Evolutionary conservation across 2,888 invertebrate species (phyloP), one percentile per base, ranked within the genome.

Genomic region (Elaeidobius kamerunicus): DNA sequence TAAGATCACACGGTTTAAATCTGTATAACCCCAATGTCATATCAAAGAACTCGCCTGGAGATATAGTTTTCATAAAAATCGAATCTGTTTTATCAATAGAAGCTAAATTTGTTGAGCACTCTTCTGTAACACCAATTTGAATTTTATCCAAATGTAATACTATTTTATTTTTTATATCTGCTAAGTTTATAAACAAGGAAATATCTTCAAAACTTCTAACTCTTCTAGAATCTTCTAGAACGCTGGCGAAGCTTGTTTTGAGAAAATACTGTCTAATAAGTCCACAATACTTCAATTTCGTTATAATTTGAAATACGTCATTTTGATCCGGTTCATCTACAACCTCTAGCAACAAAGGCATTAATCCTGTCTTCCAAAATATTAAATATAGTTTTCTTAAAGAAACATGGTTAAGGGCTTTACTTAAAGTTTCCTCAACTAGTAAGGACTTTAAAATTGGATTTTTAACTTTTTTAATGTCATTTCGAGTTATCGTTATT

Each of bases 361-460:
- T 56, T 16, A 56, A 48, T 1, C 58, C 60, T 6, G 56, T 50
- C 50, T 62, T 62, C 62, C 62, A 62, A 47, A 61, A 60, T 4
- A 57, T 52, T 2, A 45, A 52, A 41, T 60, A 62, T 2, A 62
- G 28, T 42, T 43, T 55, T 6, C 46, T 28, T 9, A 62, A 27
- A 6, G 57, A 51, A 14, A 62, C 41, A n/a, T 59, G 52, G 1
- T 48, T 27, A 19, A 27, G 9, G 9, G 20, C 14, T 14, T 39
- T 43, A 9, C 39, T 46, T 5, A 48, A 27, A 9, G 28, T 46
- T 38, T 59, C 60, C 28, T 62, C 62, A 20, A 61, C 57, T 3
- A 62, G 19, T 19, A 60, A 61, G 6, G 55, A 51, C 18, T 51
- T 60, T 7, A 60, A 51, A 39, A 36, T 16, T 17, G 47, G 38